These are phyloP conservation scores for Misgurnus anguillicaudatus DNA, from an alignment of 2,113 vertebrate species.

Conservation along the genomic window DNA sequence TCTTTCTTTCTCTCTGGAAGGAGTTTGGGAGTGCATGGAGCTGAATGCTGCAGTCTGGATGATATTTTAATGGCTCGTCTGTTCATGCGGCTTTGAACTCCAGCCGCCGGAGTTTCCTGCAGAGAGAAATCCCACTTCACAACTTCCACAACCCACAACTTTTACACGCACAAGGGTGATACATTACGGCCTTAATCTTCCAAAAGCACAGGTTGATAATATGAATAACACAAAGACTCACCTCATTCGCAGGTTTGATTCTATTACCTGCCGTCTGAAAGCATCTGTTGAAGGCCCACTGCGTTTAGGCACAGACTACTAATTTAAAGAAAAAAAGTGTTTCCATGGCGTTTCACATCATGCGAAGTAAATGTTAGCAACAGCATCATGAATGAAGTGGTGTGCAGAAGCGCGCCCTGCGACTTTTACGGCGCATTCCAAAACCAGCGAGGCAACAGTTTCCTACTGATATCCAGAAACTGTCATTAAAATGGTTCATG, in stretches of 20 bases:
- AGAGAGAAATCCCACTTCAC: conserved; percentile 99
- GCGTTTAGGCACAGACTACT: neutral
- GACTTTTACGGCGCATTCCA: neutral
- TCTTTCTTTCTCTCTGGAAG: conserved; percentile 78
- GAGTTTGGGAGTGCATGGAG: conserved; percentile 85
- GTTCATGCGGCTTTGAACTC: conserved; percentile 98
- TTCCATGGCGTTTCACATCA: neutral
- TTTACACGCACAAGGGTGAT: conserved; percentile 78
- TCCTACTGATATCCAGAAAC: neutral
- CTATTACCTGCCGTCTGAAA: neutral
- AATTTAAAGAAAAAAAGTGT: neutral
- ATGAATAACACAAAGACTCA: conserved; percentile 31
- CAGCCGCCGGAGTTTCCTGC: conserved; percentile 93
- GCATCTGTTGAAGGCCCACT: neutral
- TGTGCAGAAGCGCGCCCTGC: neutral
- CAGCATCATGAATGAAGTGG: neutral
- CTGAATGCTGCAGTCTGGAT: conserved; percentile 88
- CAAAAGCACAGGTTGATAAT: conserved; percentile 9
- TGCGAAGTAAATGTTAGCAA: neutral
- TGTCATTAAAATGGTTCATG: neutral
- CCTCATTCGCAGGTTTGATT: neutral
- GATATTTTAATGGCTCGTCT: conserved; percentile 96
- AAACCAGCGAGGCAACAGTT: neutral
- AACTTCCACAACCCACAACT: conserved; percentile 96
- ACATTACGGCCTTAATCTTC: conserved; percentile 63